A percentile compares a stretch with the other conserved stretches of the same genome.
phyloP scores from a whole-genome alignment of 2,888 invertebrate genomes.

The Cylloceria caligata region DNA sequence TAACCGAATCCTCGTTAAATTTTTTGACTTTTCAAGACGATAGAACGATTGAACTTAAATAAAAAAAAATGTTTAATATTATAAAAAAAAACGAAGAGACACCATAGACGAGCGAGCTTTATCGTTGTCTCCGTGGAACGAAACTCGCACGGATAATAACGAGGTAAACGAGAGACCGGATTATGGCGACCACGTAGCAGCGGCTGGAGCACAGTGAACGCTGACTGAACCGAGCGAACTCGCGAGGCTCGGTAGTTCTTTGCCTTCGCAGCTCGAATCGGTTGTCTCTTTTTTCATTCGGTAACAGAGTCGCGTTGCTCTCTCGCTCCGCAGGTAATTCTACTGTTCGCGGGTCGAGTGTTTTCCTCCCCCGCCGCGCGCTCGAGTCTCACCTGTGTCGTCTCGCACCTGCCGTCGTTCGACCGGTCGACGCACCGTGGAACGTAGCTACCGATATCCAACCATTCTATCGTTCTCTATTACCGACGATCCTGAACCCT shows the following conservation, averaged over 20 bases:
- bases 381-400: conserved; percentile 52
- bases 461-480: neutral
- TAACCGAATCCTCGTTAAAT: neutral
- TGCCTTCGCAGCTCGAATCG: conserved; percentile 63
- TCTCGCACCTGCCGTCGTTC: conserved; percentile 59
- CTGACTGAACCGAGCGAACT: conserved; percentile 69
- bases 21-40: neutral
- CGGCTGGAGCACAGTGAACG: conserved; percentile 63
- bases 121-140: neutral
- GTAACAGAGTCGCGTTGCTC: conserved; percentile 1
- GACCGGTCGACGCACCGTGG: conserved; percentile 47
- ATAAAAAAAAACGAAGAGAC: neutral
- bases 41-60: neutral
- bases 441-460: neutral
- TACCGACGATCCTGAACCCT: conserved; percentile 27
- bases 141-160: neutral
- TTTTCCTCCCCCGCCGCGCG: conserved; percentile 32
- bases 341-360: conserved; percentile 7
- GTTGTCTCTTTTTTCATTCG: conserved; percentile 44
- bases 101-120: neutral
- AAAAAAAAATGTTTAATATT: neutral
- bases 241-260: conserved; percentile 59
- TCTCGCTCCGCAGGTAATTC: conserved; percentile 12
- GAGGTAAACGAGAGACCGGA: conserved; percentile 9
- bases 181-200: conserved; percentile 67